These are phyloP conservation scores for Phaetusa simplex DNA, from an alignment of 2,113 vertebrate species.

Conservation along the genomic window DNA sequence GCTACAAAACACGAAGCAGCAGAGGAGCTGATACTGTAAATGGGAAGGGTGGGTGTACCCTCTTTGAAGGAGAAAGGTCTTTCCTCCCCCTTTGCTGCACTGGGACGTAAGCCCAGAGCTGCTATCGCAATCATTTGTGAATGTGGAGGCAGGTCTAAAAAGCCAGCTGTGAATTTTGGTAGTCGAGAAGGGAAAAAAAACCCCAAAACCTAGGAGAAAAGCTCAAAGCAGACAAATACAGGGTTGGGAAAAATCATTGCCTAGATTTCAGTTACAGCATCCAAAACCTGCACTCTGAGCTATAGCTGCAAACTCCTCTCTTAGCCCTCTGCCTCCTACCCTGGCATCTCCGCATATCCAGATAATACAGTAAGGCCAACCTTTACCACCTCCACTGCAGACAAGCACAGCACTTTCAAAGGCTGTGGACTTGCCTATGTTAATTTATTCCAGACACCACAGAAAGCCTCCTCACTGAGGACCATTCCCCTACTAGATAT, in stretches of 20 bases:
- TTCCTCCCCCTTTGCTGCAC: not conserved
- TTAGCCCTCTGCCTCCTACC: not conserved
- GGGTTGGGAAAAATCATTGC: not conserved
- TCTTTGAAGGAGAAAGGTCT: slow-evolving; percentile 1
- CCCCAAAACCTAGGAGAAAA: not conserved
- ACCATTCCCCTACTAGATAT: not conserved
- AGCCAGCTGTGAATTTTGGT: not conserved
- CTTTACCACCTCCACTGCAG: not conserved
- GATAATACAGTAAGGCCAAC: not conserved
- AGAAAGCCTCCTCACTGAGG: not conserved
- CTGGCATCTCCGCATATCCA: not conserved
- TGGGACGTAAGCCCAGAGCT: not conserved
- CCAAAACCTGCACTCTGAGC: not conserved
- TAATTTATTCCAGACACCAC: not conserved
- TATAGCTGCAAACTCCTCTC: not conserved
- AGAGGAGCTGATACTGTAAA: not conserved
- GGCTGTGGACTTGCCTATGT: not conserved
- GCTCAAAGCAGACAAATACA: not conserved
- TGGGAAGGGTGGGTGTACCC: not conserved
- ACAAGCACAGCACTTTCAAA: not conserved
- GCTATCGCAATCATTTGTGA: not conserved
- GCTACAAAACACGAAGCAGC: not conserved
- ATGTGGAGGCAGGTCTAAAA: slow-evolving; percentile 14
- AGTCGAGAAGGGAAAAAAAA: not conserved
- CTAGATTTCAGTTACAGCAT: not conserved